These are phyloP conservation scores for Saguinus midas DNA, from an alignment of 2,113 vertebrate genomes.

Conservation along the genomic window DNA sequence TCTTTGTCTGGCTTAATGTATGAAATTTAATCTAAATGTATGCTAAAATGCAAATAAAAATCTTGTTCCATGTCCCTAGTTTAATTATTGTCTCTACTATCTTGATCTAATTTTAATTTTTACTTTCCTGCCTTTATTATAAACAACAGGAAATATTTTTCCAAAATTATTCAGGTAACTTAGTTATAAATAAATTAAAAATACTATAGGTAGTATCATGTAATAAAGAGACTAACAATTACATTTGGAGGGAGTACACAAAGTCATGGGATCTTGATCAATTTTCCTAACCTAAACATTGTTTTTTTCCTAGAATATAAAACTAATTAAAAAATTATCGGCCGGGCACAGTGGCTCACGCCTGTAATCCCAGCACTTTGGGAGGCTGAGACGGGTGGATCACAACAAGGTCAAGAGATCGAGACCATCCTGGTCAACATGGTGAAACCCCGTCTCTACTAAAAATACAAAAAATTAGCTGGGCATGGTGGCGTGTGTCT, in stretches of 20 bases:
- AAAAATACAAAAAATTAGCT: no score
- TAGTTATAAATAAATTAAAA: conserved; percentile 12
- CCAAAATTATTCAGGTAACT: background rate
- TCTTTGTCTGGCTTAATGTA: background rate
- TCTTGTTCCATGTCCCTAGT: background rate
- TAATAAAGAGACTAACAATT: background rate
- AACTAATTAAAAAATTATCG: background rate
- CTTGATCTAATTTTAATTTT: conserved; percentile 18
- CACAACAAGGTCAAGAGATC: no score
- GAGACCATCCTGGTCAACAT: no score
- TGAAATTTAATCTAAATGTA: background rate
- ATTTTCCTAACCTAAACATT: conserved; percentile 7
- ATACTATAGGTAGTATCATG: background rate
- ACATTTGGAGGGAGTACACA: background rate
- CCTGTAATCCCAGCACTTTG: no score
- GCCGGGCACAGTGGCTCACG: no score
- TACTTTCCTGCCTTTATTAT: conserved; percentile 17
- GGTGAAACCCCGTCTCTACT: no score
- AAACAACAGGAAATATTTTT: background rate
- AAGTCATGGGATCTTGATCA: background rate
- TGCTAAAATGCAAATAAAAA: conserved; percentile 7
- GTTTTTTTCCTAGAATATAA: conserved; percentile 31
- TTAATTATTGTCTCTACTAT: conserved; percentile 15
- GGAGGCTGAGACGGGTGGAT: no score
- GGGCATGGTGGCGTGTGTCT: no score